These are phyloP conservation scores for Muschampia plurimacula DNA, from an alignment of 2,888 invertebrate genomes.

Conservation along the genomic window DNA sequence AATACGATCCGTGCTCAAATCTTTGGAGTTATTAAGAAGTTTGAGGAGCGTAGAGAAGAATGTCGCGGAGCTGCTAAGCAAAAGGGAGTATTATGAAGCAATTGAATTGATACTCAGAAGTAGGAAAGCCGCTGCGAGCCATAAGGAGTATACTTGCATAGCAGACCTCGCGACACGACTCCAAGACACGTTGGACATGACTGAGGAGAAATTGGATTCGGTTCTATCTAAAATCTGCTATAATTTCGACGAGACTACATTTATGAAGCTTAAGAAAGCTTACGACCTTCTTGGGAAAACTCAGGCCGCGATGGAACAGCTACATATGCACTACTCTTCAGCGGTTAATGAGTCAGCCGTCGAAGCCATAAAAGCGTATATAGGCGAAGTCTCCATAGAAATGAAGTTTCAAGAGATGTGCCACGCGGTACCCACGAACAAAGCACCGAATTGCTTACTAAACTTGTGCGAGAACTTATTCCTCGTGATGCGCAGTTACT, in stretches of 20 bases:
- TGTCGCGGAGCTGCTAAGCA: constrained; percentile 92
- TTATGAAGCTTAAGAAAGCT: constrained; percentile 94
- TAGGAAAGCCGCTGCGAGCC: constrained; percentile 93
- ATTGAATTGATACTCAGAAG: constrained; percentile 96
- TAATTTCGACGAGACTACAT: constrained; percentile 92
- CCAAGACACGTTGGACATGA: constrained; percentile 95
- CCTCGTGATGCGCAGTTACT: constrained; percentile 92
- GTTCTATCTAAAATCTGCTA: constrained; percentile 92
- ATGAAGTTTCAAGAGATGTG: constrained; percentile 93
- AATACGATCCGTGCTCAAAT: constrained; percentile 91
- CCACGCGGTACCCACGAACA: constrained; percentile 76
- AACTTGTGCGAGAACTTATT: constrained; percentile 95
- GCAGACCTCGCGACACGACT: constrained; percentile 94
- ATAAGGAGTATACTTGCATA: constrained; percentile 96
- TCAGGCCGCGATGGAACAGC: constrained; percentile 96
- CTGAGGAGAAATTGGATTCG: constrained; percentile 95
- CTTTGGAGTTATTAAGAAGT: constrained; percentile 83
- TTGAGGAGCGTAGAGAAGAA: constrained; percentile 93
- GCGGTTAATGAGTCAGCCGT: constrained; percentile 94
- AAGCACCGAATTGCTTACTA: constrained; percentile 88
- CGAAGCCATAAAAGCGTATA: constrained; percentile 85
- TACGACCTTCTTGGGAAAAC: constrained; percentile 96
- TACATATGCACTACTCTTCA: constrained; percentile 97
- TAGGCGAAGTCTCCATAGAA: constrained; percentile 58
- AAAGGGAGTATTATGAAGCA: constrained; percentile 95